These are phyloP conservation scores for Drosophila orena DNA, from an alignment of 1,140 invertebrate species.

Conservation along the genomic window DNA sequence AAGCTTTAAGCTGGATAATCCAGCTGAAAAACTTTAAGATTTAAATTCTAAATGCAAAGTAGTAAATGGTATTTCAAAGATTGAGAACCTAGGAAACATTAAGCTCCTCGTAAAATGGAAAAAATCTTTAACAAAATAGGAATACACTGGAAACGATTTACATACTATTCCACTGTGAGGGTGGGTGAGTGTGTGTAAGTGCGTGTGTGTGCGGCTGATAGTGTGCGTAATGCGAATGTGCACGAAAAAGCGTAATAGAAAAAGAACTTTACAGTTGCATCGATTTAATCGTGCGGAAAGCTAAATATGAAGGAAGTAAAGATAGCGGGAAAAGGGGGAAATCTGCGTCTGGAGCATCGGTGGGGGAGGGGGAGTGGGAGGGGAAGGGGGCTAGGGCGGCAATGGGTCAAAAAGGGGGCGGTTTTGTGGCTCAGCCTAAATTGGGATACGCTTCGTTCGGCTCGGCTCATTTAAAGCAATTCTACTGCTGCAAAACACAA, in stretches of 20 bases:
- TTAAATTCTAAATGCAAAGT: not conserved
- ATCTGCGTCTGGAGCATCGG: conserved; percentile 67
- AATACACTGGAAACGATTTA: conserved; percentile 17
- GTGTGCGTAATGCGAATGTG: conserved; percentile 64
- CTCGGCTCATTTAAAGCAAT: conserved; percentile 80
- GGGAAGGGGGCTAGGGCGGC: conserved; percentile 1
- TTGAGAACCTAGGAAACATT: not conserved
- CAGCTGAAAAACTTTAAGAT: not conserved
- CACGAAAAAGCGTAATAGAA: conserved; percentile 75
- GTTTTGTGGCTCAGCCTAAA: conserved; percentile 61
- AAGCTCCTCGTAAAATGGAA: not conserved
- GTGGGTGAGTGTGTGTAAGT: conserved; percentile 6
- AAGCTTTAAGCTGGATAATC: not conserved
- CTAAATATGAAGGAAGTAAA: conserved; percentile 66
- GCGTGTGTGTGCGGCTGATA: conserved; percentile 17
- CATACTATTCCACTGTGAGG: conserved; percentile 26
- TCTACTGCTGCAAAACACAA: conserved; percentile 63
- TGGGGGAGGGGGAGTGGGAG: not conserved
- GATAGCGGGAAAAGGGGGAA: conserved; percentile 4
- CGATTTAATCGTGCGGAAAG: conserved; percentile 84
- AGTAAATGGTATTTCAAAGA: not conserved
- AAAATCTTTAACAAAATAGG: not conserved
- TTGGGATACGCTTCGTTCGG: conserved; percentile 79
- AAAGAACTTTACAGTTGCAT: conserved; percentile 83
- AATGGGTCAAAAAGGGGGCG: conserved; percentile 23